Evolutionary conservation across 2,797 vertebrate species (phyloP).

Genomic region (Harpagifer antarcticus): DNA sequence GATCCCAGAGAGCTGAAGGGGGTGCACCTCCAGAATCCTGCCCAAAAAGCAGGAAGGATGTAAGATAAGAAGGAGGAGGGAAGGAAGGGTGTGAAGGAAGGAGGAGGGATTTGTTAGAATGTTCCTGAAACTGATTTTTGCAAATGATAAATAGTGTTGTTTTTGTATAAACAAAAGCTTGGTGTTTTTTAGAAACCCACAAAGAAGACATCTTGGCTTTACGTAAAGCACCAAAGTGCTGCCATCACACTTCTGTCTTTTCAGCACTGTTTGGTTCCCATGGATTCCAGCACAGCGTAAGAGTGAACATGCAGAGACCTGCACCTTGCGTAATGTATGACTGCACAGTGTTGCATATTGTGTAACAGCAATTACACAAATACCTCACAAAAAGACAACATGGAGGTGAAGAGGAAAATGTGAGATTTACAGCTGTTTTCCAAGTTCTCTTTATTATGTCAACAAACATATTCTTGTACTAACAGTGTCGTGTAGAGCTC

Average conservation of each 20-base stretch:
- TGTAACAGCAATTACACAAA: constrained; percentile 31
- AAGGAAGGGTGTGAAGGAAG: constrained; percentile 25
- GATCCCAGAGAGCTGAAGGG: background rate
- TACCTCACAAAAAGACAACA: background rate
- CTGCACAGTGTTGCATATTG: constrained; percentile 12
- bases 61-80: constrained; percentile 17
- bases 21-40: constrained; percentile 1
- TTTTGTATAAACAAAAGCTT: background rate
- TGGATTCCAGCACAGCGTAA: constrained; percentile 1
- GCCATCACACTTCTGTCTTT: background rate
- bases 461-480: background rate
- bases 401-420: background rate
- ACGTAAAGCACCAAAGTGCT: background rate
- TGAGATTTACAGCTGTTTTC: background rate
- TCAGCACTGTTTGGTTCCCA: constrained; percentile 13
- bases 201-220: background rate
- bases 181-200: background rate
- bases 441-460: too few relatives aligned
- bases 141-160: background rate
- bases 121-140: constrained; percentile 17
- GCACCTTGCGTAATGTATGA: constrained; percentile 18
- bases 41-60: constrained; percentile 36
- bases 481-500: constrained; percentile 1
- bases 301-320: constrained; percentile 59
- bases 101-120: background rate